Evolutionary conservation across 2,113 vertebrate genomes (phyloP).

Genomic region (Actenoides lindsayi): DNA sequence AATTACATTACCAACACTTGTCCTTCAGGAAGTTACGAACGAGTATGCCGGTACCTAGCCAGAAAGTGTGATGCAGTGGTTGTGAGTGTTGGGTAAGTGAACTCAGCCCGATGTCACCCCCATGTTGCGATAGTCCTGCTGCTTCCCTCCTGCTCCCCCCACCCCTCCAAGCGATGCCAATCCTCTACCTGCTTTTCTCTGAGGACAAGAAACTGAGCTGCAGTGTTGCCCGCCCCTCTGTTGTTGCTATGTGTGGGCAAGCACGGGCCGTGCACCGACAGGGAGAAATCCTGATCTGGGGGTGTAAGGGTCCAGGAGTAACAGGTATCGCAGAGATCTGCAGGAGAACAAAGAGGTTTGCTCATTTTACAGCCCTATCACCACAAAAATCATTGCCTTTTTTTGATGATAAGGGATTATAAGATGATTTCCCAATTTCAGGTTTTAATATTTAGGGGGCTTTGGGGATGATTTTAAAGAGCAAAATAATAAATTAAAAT

Average conservation of each 20-base stretch:
- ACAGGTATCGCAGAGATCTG: background rate
- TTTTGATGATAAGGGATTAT: background rate
- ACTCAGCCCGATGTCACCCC: background rate
- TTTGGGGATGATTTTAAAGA: background rate
- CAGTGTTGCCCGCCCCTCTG: background rate
- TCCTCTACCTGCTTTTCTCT: background rate
- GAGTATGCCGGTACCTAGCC: background rate
- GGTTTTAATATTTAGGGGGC: background rate
- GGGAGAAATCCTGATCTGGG: background rate
- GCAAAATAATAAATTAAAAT: background rate
- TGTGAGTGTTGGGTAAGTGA: slow-evolving; percentile 44
- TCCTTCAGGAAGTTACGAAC: slow-evolving; percentile 17
- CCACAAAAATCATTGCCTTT: background rate
- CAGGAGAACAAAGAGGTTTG: background rate
- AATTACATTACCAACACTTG: background rate
- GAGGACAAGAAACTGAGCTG: background rate
- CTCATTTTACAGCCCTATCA: background rate
- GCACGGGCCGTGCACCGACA: background rate
- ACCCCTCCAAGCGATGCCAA: background rate
- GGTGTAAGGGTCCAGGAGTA: background rate
- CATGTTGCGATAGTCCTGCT: background rate
- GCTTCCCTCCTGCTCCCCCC: background rate
- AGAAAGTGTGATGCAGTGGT: slow-evolving; percentile 25
- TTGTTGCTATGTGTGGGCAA: background rate
- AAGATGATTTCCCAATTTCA: background rate